Conservation (phyloP, 2,888 invertebrate species). For the Peribatodes rhomboidaria region DNA sequence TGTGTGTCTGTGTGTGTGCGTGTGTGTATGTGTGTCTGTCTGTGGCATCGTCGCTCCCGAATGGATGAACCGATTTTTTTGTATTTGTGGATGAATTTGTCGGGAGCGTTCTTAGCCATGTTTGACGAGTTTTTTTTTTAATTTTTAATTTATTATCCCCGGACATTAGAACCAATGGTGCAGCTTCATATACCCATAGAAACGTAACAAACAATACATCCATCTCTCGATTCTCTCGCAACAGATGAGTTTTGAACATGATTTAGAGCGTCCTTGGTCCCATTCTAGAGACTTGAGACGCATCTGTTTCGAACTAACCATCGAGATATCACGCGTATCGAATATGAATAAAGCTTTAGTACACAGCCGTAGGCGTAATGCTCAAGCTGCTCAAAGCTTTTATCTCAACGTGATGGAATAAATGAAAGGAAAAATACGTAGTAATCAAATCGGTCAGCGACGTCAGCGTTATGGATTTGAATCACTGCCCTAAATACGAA, state of each 20-base stretch:
- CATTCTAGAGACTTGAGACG: constrained; percentile 49
- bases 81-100: too few species aligned
- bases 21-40: too few species aligned
- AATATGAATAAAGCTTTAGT: constrained; percentile 36
- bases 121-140: too few species aligned
- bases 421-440: neutral
- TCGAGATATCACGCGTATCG: constrained; percentile 12
- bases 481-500: neutral
- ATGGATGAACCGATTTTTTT: too few species aligned
- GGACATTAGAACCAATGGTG: too few species aligned
- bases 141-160: too few species aligned
- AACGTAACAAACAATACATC: constrained; percentile 10
- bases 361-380: constrained; percentile 1
- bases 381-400: constrained; percentile 13
- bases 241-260: constrained; percentile 16
- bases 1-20: too few species aligned
- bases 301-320: constrained; percentile 50
- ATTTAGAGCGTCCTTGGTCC: constrained; percentile 56
- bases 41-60: too few species aligned
- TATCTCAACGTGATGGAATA: constrained; percentile 4
- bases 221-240: neutral
- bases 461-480: neutral
- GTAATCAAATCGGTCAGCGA: neutral
- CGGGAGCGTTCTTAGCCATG: too few species aligned
- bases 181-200: neutral